Conservation (phyloP, 2,888 invertebrate species). For the Ceriagrion tenellum region DNA sequence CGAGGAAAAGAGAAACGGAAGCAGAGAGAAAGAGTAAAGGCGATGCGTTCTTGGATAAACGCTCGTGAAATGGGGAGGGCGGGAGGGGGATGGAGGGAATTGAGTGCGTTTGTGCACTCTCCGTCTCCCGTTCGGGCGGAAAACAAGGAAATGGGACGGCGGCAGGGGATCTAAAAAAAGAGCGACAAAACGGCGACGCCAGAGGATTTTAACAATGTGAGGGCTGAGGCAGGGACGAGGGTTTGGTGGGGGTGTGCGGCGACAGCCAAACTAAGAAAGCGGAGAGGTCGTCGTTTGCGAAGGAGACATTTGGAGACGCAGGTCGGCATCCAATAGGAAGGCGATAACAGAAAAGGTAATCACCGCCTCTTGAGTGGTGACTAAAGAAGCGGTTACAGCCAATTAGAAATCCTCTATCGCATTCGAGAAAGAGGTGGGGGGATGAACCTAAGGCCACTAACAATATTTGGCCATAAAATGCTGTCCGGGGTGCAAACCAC, state of each 20-base stretch:
- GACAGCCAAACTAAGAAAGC: not conserved
- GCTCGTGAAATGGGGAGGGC: not conserved
- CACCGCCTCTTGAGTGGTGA: too few relatives aligned
- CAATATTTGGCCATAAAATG: too few relatives aligned
- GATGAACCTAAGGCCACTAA: too few relatives aligned
- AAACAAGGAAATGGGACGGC: not conserved
- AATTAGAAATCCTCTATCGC: too few relatives aligned
- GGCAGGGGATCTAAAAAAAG: not conserved
- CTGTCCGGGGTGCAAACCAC: too few relatives aligned
- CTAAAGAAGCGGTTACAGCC: too few relatives aligned
- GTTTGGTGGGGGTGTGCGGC: not conserved
- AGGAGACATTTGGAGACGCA: not conserved
- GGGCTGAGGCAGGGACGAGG: not conserved
- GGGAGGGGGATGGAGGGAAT: not conserved
- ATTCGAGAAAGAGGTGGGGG: too few relatives aligned
- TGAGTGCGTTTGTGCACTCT: not conserved
- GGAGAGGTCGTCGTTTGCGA: not conserved
- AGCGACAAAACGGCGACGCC: not conserved
- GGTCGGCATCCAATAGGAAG: not conserved
- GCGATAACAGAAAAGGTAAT: not conserved
- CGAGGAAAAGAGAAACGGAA: not conserved
- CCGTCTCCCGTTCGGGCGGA: not conserved
- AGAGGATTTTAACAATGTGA: slow-evolving; percentile 4
- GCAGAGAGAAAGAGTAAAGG: not conserved
- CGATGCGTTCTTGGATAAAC: not conserved